Evolutionary conservation across 2,113 vertebrate genomes (phyloP).

Genomic region (Pionites leucogaster): DNA sequence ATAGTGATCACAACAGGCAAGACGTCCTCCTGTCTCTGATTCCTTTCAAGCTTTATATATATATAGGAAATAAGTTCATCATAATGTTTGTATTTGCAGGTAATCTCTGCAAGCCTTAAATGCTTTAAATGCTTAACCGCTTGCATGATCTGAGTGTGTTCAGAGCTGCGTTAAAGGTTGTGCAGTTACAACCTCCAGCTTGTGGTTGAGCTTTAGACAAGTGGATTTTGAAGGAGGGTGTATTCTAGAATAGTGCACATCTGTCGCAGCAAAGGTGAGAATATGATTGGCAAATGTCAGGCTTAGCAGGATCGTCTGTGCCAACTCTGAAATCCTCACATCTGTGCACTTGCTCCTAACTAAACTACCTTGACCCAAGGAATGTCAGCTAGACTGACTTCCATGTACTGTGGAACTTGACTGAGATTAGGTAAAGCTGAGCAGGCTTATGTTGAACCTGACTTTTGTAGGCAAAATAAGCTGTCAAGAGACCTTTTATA

Average conservation of each 20-base stretch:
- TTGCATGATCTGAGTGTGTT: not conserved
- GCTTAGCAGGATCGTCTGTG: not conserved
- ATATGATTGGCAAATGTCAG: not conserved
- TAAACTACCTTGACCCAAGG: not conserved
- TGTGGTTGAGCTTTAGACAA: not conserved
- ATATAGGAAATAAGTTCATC: not conserved
- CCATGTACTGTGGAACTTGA: not conserved
- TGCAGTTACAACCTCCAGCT: fast-evolving
- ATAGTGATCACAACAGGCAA: not conserved
- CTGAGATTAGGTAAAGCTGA: not conserved
- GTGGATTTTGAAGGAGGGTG: not conserved
- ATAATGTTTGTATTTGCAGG: not conserved
- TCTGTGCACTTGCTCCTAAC: not conserved
- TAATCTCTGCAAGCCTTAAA: not conserved
- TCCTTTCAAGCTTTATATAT: not conserved
- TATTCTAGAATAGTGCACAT: not conserved
- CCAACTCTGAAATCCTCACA: not conserved
- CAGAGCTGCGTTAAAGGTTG: not conserved
- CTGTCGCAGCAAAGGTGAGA: not conserved
- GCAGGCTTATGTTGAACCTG: not conserved
- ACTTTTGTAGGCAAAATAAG: not conserved
- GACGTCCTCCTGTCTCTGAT: not conserved
- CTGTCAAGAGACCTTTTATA: not conserved
- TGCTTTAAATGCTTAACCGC: not conserved
- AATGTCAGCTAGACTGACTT: not conserved